phyloP scores from a whole-genome alignment of 2,888 invertebrate species.

The Corbicula japonica region DNA sequence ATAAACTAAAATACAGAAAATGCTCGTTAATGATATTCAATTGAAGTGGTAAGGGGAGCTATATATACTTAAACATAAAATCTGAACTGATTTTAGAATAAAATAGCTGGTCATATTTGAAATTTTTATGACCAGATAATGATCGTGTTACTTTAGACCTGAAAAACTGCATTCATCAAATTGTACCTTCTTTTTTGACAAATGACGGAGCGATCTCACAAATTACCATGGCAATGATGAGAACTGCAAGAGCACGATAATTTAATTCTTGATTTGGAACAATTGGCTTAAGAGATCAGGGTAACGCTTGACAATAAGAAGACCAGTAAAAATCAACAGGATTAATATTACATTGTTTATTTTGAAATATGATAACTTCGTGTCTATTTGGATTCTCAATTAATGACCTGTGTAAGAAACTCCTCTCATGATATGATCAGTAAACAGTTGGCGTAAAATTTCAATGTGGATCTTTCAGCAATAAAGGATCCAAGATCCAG shows the following conservation, averaged over 20 bases:
- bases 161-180: slow-evolving; percentile 5
- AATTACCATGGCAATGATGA: slow-evolving; percentile 16
- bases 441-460: slow-evolving; percentile 21
- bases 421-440: slow-evolving; percentile 25
- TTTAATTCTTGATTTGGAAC: slow-evolving; percentile 16
- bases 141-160: slow-evolving; percentile 9
- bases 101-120: too few species aligned
- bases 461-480: slow-evolving; percentile 4
- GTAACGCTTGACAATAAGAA: slow-evolving; percentile 15
- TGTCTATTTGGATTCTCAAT: slow-evolving; percentile 31
- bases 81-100: too few species aligned
- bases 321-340: slow-evolving; percentile 16
- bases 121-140: slow-evolving; percentile 23
- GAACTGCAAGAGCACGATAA: slow-evolving; percentile 16
- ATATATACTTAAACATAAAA: too few species aligned
- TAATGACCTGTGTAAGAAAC: slow-evolving; percentile 37
- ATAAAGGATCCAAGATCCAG: neutral
- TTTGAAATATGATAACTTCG: slow-evolving; percentile 46
- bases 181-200: slow-evolving; percentile 12
- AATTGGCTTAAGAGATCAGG: slow-evolving; percentile 16
- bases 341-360: slow-evolving; percentile 40
- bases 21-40: too few species aligned
- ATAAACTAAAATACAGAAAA: neutral
- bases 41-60: too few species aligned
- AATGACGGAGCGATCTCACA: slow-evolving; percentile 7